phyloP scores from a whole-genome alignment of 1,140 invertebrate genomes.

The Venustaconcha ellipsiformis region DNA sequence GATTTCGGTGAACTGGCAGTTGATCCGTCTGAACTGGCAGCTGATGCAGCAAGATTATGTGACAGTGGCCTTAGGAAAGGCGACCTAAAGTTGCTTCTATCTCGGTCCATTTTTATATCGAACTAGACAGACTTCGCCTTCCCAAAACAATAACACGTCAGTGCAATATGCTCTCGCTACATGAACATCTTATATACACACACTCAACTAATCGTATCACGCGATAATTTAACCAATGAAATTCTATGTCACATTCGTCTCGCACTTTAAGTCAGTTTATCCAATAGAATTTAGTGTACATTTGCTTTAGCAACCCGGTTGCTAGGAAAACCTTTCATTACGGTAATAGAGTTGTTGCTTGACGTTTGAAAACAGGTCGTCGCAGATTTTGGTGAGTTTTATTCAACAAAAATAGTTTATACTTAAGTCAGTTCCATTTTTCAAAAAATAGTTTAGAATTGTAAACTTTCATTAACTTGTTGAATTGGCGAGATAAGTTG shows the following conservation, averaged over 20 bases:
- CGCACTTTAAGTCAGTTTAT: not conserved
- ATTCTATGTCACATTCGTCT: not conserved
- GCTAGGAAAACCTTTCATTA: conserved; percentile 22
- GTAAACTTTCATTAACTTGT: too few species aligned
- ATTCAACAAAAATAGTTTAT: too few species aligned
- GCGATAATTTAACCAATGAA: conserved; percentile 9
- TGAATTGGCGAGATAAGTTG: too few species aligned
- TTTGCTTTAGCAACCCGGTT: conserved; percentile 12
- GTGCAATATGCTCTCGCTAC: conserved; percentile 6
- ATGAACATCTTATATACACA: not conserved
- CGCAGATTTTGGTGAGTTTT: too few species aligned
- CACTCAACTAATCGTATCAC: too few species aligned
- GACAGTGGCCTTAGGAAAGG: conserved; percentile 22
- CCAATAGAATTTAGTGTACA: conserved; percentile 5
- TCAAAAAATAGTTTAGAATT: too few species aligned
- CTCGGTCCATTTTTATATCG: conserved; percentile 40
- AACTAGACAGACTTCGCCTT: not conserved
- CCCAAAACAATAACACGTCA: not conserved
- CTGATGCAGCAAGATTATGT: conserved; percentile 12
- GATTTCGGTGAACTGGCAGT: conserved; percentile 11
- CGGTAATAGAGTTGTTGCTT: too few species aligned
- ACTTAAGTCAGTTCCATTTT: too few species aligned
- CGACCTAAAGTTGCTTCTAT: conserved; percentile 19
- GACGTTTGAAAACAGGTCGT: too few species aligned
- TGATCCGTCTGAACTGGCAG: conserved; percentile 5